These are phyloP conservation scores for Macaria notata DNA, from an alignment of 2,888 invertebrate genomes.

Conservation along the genomic window DNA sequence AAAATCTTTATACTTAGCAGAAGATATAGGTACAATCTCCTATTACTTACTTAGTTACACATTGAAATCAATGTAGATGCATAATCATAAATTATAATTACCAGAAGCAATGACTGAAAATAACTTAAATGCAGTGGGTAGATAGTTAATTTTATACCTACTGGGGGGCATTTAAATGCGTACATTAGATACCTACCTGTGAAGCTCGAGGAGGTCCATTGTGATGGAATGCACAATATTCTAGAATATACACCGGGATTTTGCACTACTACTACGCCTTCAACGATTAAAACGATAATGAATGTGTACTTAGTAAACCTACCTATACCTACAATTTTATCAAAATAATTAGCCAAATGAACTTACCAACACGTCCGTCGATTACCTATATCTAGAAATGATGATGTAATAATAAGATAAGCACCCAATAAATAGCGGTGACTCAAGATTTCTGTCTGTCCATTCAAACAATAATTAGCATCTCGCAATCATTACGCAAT, in stretches of 20 bases:
- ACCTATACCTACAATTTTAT: conserved; percentile 5
- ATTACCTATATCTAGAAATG: conserved; percentile 4
- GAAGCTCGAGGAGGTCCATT: conserved; percentile 13
- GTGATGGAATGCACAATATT: neutral
- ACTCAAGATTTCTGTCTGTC: conserved; percentile 8
- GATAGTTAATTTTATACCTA: too few species aligned
- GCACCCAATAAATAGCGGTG: conserved; percentile 21
- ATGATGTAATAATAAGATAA: conserved; percentile 25
- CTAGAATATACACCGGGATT: neutral
- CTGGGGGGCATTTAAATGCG: too few species aligned
- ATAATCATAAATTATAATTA: too few species aligned
- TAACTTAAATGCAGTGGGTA: too few species aligned
- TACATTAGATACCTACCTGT: conserved; percentile 13
- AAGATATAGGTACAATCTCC: too few species aligned
- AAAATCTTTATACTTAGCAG: too few species aligned
- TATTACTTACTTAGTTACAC: too few species aligned
- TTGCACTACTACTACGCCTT: neutral
- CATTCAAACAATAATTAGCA: conserved; percentile 16
- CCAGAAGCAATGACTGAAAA: too few species aligned
- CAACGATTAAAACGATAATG: neutral
- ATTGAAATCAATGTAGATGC: too few species aligned
- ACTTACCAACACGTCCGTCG: conserved; percentile 20
- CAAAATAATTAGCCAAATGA: conserved; percentile 6
- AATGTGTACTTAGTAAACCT: neutral
- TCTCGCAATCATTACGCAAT: conserved; percentile 13